These are phyloP conservation scores for Acanthurus leucopareius DNA, from an alignment of 2,797 vertebrate genomes.

Conservation along the genomic window DNA sequence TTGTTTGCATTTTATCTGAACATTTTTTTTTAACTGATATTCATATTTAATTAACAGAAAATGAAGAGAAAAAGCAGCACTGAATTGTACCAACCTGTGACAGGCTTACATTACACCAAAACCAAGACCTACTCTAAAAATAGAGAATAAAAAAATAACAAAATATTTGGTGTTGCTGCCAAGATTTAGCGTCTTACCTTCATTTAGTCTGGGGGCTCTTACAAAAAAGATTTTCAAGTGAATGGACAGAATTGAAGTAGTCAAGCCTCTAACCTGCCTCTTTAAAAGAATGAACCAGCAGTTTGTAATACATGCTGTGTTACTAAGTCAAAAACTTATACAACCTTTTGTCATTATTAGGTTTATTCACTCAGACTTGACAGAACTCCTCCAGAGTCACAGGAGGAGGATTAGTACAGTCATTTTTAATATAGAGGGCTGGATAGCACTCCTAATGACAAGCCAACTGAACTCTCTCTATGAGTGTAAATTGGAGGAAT, in stretches of 20 bases:
- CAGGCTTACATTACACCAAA: neutral
- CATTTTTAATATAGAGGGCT: neutral
- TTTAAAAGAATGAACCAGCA: too few species aligned
- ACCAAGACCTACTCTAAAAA: neutral
- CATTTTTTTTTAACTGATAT: neutral
- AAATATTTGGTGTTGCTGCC: neutral
- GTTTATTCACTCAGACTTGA: too few species aligned
- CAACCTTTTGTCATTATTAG: neutral
- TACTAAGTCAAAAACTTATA: neutral
- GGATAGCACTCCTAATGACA: neutral
- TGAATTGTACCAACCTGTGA: neutral
- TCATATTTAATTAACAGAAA: neutral
- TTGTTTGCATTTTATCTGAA: constrained; percentile 26
- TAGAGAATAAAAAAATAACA: too few species aligned
- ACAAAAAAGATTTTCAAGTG: neutral
- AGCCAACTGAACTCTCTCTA: too few species aligned
- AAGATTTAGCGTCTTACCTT: neutral
- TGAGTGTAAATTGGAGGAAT: too few species aligned
- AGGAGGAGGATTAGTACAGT: neutral
- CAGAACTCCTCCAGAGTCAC: too few species aligned
- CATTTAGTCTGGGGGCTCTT: neutral
- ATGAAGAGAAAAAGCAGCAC: neutral
- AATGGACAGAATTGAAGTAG: neutral
- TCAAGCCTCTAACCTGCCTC: too few species aligned
- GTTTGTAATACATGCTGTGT: too few species aligned